Evolutionary conservation across 2,888 invertebrate genomes (phyloP), one percentile per base, ranked within the genome.

Genomic region (Pseudeuparius sepicola): DNA sequence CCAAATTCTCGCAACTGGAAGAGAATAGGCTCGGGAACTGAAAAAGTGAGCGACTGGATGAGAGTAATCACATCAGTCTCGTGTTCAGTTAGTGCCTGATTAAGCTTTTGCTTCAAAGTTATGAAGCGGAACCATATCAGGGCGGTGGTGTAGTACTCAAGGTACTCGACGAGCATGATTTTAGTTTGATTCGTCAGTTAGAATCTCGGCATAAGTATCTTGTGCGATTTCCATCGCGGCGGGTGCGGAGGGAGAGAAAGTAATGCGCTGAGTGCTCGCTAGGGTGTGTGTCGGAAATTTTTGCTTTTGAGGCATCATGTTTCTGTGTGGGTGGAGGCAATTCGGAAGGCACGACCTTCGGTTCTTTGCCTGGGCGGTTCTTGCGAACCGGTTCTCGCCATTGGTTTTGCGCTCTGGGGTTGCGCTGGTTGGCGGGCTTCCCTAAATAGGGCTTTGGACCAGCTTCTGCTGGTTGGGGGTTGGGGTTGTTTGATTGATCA

Each of bases 21-120:
- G 5, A 33, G 11, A 5, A 33, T 7, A 29, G 33, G 33, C 14
- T 33, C 33, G 4, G 33, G 33, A 11, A 37, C 15, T 27, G 10
- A 11, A 24, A 34, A 37, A 3, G 20, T 10, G 3, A 15, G 7
- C 9, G 27, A 3, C 15, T 37, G 28, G 6, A 29, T 18, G 4
- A 36, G 4, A 5, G 25, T 10, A 3, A 37, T 14, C n/a, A 36
- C 13, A 13, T 39, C 39, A n/a, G n/a, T n/a, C n/a, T n/a, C n/a
- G n/a, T n/a, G n/a, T n/a, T n/a, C n/a, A n/a, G 39, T 41, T n/a
- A 42, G 24, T 6, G 37, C 16, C 20, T 42, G 42, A 10, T 33
- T 31, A 17, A 33, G 40, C 28, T 18, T 33, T 23, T 40, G 24
- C 20, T 42, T 42, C 7, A 41, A 20, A 18, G 14, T 25, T 14